Percentiles rank a stretch among this genome's conserved stretches.
These are phyloP conservation scores for Illadopsis cleaveri DNA, from an alignment of 2,113 vertebrate species.

Conservation along the genomic window DNA sequence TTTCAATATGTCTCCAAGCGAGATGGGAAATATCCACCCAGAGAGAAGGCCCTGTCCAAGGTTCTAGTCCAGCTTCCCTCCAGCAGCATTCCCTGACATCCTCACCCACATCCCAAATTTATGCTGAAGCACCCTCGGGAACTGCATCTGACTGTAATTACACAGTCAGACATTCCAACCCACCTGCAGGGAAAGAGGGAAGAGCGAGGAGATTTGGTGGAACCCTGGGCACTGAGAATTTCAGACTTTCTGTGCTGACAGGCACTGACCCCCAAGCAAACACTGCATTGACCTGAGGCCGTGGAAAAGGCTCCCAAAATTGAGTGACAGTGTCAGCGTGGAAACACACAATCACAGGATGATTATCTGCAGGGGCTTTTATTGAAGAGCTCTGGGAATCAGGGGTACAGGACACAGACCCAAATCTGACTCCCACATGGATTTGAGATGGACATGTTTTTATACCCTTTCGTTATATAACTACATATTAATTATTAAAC, in stretches of 20 bases:
- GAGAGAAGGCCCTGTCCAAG: conserved; percentile 5
- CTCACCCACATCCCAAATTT: not conserved
- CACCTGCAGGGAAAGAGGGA: not conserved
- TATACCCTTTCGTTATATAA: no score
- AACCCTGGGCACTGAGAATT: not conserved
- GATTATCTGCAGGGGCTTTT: no score
- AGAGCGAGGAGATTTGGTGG: not conserved
- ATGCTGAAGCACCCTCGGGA: not conserved
- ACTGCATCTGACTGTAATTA: accelerated
- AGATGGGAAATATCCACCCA: not conserved
- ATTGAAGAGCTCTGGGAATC: no score
- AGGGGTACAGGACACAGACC: no score
- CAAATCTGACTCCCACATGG: no score
- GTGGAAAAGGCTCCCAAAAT: not conserved
- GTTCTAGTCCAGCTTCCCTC: conserved; percentile 8
- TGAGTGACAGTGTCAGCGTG: no score
- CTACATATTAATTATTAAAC: no score
- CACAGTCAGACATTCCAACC: accelerated
- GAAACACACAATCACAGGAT: no score
- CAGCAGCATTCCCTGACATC: not conserved
- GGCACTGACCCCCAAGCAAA: not conserved
- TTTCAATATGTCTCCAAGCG: not conserved
- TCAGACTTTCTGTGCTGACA: not conserved
- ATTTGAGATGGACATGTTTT: no score
- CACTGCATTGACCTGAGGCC: not conserved